Conservation (phyloP, 2,888 invertebrate species). For the Zhuqinia jingwanae region DNA sequence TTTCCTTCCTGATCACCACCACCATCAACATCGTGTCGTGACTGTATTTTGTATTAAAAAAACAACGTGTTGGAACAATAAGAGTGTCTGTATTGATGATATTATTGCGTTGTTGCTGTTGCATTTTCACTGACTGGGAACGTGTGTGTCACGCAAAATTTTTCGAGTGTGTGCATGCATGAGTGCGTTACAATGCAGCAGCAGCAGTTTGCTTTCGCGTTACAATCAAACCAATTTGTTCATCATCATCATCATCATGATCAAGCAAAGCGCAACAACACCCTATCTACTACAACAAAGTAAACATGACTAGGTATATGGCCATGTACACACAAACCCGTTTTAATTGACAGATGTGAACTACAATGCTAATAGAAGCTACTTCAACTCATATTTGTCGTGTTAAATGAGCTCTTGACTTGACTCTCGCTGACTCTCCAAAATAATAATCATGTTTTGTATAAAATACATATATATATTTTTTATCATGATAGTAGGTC, state of each 20-base stretch:
- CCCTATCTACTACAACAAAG: neutral
- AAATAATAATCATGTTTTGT: neutral
- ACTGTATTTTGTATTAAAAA: slow-evolving; percentile 24
- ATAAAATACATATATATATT: neutral
- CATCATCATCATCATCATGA: neutral
- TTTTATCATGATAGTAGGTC: slow-evolving; percentile 66
- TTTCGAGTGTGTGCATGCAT: slow-evolving; percentile 23
- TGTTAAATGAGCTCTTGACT: slow-evolving; percentile 37
- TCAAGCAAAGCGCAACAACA: neutral
- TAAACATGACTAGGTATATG: too few relatives aligned
- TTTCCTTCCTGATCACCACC: slow-evolving; percentile 39
- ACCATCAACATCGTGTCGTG: neutral
- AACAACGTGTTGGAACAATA: too few relatives aligned
- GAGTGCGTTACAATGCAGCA: slow-evolving; percentile 36
- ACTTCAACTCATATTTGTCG: neutral
- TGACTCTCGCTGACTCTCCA: slow-evolving; percentile 4
- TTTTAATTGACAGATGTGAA: slow-evolving; percentile 53
- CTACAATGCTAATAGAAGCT: neutral
- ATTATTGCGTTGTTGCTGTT: slow-evolving; percentile 25
- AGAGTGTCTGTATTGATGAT: slow-evolving; percentile 9
- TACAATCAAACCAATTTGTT: slow-evolving; percentile 57
- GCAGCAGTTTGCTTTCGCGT: neutral
- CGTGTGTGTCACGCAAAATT: slow-evolving; percentile 29
- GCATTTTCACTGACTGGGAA: slow-evolving; percentile 8
- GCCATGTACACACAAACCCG: neutral